These are phyloP conservation scores for Hepsetus odoe DNA, from an alignment of 2,113 vertebrate species.

Conservation along the genomic window DNA sequence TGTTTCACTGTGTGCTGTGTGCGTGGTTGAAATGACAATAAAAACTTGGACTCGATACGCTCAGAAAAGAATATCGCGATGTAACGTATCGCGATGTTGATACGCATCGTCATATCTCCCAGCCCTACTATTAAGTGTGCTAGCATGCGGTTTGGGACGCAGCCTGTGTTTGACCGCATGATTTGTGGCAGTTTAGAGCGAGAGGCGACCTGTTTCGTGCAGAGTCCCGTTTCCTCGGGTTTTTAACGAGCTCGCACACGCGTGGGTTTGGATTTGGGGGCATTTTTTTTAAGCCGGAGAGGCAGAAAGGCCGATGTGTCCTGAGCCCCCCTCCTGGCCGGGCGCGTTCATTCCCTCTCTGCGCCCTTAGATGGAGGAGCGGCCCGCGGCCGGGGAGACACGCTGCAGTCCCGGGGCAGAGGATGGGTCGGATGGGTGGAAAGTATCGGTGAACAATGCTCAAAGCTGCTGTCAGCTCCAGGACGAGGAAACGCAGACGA, in stretches of 20 bases:
- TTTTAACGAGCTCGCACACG: not conserved
- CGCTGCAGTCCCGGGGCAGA: slow-evolving; percentile 52
- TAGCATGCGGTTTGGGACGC: no score
- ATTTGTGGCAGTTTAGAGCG: no score
- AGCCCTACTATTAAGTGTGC: no score
- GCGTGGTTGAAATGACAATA: no score
- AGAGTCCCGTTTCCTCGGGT: not conserved
- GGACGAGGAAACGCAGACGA: slow-evolving; percentile 66
- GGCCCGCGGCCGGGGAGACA: slow-evolving; percentile 57
- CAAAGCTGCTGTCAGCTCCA: slow-evolving; percentile 55
- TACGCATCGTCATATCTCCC: no score
- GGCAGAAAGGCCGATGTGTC: slow-evolving; percentile 34
- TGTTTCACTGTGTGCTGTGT: no score
- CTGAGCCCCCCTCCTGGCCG: slow-evolving; percentile 41
- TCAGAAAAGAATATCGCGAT: no score
- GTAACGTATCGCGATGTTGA: no score
- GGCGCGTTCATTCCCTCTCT: slow-evolving; percentile 44
- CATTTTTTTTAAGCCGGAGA: not conserved
- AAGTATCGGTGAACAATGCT: slow-evolving; percentile 58
- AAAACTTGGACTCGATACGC: no score
- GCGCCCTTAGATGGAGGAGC: slow-evolving; percentile 61
- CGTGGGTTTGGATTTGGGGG: not conserved
- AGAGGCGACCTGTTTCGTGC: no score
- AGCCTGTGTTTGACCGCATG: no score
- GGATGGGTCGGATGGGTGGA: slow-evolving; percentile 46